Conservation (phyloP, 2,113 vertebrate species). For the Verasper variegatus region DNA sequence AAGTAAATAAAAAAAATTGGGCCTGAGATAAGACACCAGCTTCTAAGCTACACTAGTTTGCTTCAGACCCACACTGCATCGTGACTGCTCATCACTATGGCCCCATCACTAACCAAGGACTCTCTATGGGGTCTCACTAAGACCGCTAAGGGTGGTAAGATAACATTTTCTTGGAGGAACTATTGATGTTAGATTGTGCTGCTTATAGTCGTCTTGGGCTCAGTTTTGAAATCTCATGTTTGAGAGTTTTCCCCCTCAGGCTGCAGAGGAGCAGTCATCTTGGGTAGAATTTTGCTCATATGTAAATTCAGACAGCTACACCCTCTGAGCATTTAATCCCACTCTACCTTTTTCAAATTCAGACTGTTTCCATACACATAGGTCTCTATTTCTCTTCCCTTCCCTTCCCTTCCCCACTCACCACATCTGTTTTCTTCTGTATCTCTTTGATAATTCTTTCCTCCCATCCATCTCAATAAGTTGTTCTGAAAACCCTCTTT, state of each 20-base stretch:
- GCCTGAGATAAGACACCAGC: slow-evolving; percentile 60
- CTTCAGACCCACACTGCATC: slow-evolving; percentile 47
- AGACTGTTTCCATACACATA: slow-evolving; percentile 31
- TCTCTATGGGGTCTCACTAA: slow-evolving; percentile 49
- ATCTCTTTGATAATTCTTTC: slow-evolving; percentile 45
- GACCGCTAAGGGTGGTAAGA: slow-evolving; percentile 42
- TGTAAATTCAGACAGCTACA: slow-evolving; percentile 65
- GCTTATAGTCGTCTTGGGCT: slow-evolving; percentile 45
- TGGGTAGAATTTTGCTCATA: slow-evolving; percentile 52
- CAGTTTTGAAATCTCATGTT: slow-evolving; percentile 53
- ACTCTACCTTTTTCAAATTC: slow-evolving; percentile 17
- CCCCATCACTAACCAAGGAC: slow-evolving; percentile 54
- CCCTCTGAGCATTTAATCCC: slow-evolving; percentile 67
- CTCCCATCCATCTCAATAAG: slow-evolving; percentile 47
- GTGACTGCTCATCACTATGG: slow-evolving; percentile 57
- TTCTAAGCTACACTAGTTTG: slow-evolving; percentile 46
- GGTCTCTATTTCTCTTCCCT: slow-evolving; percentile 35
- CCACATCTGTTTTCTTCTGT: slow-evolving; percentile 38
- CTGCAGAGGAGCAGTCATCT: slow-evolving; percentile 45
- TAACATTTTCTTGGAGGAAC: slow-evolving; percentile 53
- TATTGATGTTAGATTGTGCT: slow-evolving; percentile 56
- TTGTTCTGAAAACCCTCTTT: slow-evolving; percentile 43
- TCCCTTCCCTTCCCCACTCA: neutral
- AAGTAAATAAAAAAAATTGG: slow-evolving; percentile 65
- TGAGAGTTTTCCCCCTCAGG: slow-evolving; percentile 48